Conservation (phyloP, 2,888 invertebrate species). For the Ectemnius continuus region DNA sequence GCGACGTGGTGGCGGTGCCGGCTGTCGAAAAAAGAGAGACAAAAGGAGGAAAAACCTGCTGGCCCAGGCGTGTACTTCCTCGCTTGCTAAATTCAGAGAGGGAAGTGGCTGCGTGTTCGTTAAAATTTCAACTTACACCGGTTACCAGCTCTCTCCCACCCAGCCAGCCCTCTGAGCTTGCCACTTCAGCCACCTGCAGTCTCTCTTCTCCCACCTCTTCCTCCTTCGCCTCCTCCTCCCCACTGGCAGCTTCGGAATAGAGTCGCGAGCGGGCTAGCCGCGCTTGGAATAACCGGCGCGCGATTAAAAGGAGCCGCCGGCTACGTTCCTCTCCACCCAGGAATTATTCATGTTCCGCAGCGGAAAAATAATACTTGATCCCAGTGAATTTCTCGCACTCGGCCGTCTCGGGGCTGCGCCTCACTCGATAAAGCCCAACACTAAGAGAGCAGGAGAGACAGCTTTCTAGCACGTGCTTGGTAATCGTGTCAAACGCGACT, state of each 20-base stretch:
- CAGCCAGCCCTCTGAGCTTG: background rate
- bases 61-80: conserved; percentile 23
- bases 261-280: conserved; percentile 23
- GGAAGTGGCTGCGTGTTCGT: conserved; percentile 47
- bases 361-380: too few relatives aligned
- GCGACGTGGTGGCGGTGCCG: conserved; percentile 16
- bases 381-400: too few relatives aligned
- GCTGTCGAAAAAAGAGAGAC: conserved; percentile 20
- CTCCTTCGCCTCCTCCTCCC: background rate
- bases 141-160: conserved; percentile 41
- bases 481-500: too few relatives aligned
- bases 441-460: too few relatives aligned
- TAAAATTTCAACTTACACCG: conserved; percentile 62
- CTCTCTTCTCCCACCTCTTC: background rate
- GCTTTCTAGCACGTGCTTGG: too few relatives aligned
- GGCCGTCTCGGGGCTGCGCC: too few relatives aligned
- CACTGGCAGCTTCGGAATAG: background rate
- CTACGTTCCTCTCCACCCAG: background rate
- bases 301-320: conserved; percentile 46
- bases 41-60: conserved; percentile 21
- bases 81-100: conserved; percentile 43
- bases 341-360: too few relatives aligned
- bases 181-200: background rate
- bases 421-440: too few relatives aligned
- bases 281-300: conserved; percentile 45